These are phyloP conservation scores for Campoletis raptor DNA, from an alignment of 2,888 invertebrate species.

Conservation along the genomic window DNA sequence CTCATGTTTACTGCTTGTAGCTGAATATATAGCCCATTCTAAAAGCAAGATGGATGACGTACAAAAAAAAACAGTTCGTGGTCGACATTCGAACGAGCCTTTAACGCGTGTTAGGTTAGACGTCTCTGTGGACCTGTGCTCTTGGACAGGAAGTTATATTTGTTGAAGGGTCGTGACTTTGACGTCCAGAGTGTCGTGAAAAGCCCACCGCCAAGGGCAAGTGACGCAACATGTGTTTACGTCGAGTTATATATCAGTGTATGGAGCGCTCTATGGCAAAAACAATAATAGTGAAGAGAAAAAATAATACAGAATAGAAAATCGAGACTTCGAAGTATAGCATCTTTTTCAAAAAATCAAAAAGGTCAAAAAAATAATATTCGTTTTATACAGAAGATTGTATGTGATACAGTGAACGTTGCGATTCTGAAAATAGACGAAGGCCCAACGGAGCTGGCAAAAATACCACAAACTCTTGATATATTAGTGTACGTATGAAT, in stretches of 20 bases:
- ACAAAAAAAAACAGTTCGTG: slow-evolving; percentile 4
- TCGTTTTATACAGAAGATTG: slow-evolving; percentile 48
- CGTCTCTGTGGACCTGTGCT: slow-evolving; percentile 17
- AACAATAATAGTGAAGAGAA: neutral
- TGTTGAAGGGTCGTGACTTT: slow-evolving; percentile 64
- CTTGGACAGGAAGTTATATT: slow-evolving; percentile 58
- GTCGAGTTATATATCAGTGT: slow-evolving; percentile 1
- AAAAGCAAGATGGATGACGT: neutral
- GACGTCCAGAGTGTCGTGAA: slow-evolving; percentile 52
- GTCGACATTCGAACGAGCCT: slow-evolving; percentile 26
- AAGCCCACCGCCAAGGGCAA: slow-evolving; percentile 30
- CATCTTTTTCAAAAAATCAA: no score
- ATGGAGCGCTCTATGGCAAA: no score
- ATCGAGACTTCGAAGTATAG: neutral
- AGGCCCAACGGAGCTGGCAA: slow-evolving; percentile 81
- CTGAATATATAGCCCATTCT: slow-evolving; percentile 12
- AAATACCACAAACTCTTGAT: slow-evolving; percentile 78
- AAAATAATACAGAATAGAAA: neutral
- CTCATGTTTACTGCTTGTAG: slow-evolving; percentile 10
- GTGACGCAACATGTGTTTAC: slow-evolving; percentile 39
- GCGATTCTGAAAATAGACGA: slow-evolving; percentile 82
- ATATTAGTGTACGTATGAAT: slow-evolving; percentile 16
- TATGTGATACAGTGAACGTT: slow-evolving; percentile 61
- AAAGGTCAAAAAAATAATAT: slow-evolving; percentile 81
- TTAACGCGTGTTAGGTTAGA: slow-evolving; percentile 46